Evolutionary conservation across 2,888 invertebrate species (phyloP).

Genomic region (Mythimna vitellina): DNA sequence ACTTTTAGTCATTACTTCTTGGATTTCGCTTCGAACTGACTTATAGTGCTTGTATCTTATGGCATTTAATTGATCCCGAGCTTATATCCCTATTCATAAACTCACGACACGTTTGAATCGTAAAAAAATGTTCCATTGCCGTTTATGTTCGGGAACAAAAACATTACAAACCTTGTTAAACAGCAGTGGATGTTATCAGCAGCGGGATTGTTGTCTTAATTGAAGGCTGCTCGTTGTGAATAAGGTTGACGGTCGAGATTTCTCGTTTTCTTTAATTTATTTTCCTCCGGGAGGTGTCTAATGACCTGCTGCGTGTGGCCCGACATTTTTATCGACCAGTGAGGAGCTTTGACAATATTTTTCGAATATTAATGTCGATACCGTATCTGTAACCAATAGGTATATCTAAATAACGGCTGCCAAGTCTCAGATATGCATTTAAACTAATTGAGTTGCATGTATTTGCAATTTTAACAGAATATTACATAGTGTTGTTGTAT

Average conservation of each 20-base stretch:
- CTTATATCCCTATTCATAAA: slow-evolving; percentile 71
- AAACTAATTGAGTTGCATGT: slow-evolving; percentile 74
- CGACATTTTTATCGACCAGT: slow-evolving; percentile 88
- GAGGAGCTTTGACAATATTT: slow-evolving; percentile 88
- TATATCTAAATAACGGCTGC: slow-evolving; percentile 68
- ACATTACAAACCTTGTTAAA: slow-evolving; percentile 18
- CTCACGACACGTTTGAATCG: slow-evolving; percentile 43
- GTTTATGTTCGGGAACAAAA: neutral
- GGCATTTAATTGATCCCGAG: slow-evolving; percentile 84
- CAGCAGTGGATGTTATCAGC: slow-evolving; percentile 60
- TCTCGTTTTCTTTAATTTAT: slow-evolving; percentile 90
- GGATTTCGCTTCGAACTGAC: slow-evolving; percentile 83
- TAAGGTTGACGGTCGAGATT: slow-evolving; percentile 84
- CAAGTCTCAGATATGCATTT: slow-evolving; percentile 62
- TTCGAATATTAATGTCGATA: slow-evolving; percentile 85
- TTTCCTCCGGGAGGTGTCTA: slow-evolving; percentile 89
- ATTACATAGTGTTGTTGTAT: slow-evolving; percentile 52
- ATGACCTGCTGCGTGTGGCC: slow-evolving; percentile 90
- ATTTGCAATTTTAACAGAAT: slow-evolving; percentile 67
- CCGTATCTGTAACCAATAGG: slow-evolving; percentile 79
- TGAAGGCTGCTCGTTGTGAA: slow-evolving; percentile 72
- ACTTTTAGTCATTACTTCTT: slow-evolving; percentile 81
- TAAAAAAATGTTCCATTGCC: slow-evolving; percentile 66
- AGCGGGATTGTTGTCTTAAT: slow-evolving; percentile 56
- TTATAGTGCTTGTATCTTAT: slow-evolving; percentile 84